A percentile compares a stretch with the other conserved stretches of the same genome.
Conservation (phyloP, 2,113 vertebrate genomes). For the Procapra przewalskii region DNA sequence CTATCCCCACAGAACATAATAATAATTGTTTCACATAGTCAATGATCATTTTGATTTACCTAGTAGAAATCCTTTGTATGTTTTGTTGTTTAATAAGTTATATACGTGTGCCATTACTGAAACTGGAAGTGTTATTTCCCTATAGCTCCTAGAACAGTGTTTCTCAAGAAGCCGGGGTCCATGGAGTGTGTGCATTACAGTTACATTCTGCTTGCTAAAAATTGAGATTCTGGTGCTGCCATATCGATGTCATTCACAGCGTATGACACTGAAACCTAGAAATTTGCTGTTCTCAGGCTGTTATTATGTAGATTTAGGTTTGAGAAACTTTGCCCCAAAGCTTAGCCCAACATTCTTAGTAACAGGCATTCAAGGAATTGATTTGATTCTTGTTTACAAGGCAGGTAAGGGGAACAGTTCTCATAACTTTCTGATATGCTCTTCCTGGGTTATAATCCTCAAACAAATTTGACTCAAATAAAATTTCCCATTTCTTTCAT, state of each 20-base stretch:
- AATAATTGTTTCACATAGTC: not conserved
- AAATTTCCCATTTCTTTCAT: not conserved
- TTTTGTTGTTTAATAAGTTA: not conserved
- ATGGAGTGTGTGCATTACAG: not conserved
- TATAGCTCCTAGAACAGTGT: not conserved
- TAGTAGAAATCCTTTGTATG: not conserved
- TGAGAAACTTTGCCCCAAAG: not conserved
- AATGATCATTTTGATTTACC: not conserved
- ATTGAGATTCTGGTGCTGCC: not conserved
- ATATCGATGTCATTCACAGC: not conserved
- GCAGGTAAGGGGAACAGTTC: not conserved
- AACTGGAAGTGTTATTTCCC: not conserved
- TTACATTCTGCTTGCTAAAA: not conserved
- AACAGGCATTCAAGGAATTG: not conserved
- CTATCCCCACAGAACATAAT: not conserved
- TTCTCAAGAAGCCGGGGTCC: not conserved
- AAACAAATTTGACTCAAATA: not conserved
- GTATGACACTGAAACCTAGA: not conserved
- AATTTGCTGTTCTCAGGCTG: not conserved
- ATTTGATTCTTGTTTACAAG: conserved; percentile 13
- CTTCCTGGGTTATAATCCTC: not conserved
- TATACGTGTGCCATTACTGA: not conserved
- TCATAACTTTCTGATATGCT: not conserved
- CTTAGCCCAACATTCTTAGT: not conserved
- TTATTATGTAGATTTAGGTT: not conserved